A percentile compares a stretch with the other conserved stretches of the same genome.
These are phyloP conservation scores for Caenorhabditis afra DNA, from an alignment of 2,888 invertebrate species.

Conservation along the genomic window DNA sequence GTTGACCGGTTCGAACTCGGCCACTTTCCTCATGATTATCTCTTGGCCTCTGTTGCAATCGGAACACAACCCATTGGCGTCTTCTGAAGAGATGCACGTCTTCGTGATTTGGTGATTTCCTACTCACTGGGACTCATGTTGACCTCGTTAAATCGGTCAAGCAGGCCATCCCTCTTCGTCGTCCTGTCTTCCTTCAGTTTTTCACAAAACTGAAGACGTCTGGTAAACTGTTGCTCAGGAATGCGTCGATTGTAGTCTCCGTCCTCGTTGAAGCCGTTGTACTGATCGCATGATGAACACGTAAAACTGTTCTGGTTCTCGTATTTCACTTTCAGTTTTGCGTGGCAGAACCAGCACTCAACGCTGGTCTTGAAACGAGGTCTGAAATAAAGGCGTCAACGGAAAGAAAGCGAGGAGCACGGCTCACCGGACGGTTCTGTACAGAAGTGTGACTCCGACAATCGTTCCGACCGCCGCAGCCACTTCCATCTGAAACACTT, in stretches of 20 bases:
- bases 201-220: conserved; percentile 39
- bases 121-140: conserved; percentile 53
- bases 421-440: conserved; percentile 29
- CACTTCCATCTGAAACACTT: conserved; percentile 51
- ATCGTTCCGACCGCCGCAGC: conserved; percentile 42
- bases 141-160: conserved; percentile 27
- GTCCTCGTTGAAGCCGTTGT: conserved; percentile 71
- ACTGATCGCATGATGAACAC: conserved; percentile 70
- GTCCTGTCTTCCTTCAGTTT: conserved; percentile 9
- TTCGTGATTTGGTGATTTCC: too few relatives aligned
- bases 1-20: conserved; percentile 67
- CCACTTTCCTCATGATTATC: conserved; percentile 59
- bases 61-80: conserved; percentile 66
- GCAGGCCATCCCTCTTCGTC: conserved; percentile 6
- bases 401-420: not conserved
- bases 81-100: too few relatives aligned
- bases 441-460: conserved; percentile 26
- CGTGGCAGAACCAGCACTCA: conserved; percentile 74
- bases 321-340: conserved; percentile 48
- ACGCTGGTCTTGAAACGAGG: conserved; percentile 44
- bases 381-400: too few relatives aligned
- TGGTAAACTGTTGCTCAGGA: conserved; percentile 40
- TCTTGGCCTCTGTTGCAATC: conserved; percentile 68
- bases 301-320: conserved; percentile 60
- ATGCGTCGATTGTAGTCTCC: conserved; percentile 71